phyloP scores from a whole-genome alignment of 2,888 invertebrate genomes.

The Aphidoletes aphidimyza region DNA sequence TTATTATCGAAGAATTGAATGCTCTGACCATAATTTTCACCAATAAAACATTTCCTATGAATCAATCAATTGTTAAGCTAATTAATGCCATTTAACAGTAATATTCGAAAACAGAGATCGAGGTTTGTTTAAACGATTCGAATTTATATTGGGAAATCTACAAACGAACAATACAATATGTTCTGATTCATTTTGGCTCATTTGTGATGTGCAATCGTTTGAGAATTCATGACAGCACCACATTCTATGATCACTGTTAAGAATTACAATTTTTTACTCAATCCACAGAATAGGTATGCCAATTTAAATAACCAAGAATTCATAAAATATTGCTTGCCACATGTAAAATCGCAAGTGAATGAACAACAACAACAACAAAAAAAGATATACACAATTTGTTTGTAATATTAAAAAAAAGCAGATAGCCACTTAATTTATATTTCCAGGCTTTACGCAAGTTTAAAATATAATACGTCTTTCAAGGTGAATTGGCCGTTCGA shows the following conservation, averaged over 20 bases:
- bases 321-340: not conserved
- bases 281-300: no score
- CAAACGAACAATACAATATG: no score
- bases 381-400: not conserved
- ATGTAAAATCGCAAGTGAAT: not conserved
- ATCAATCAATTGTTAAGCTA: not conserved
- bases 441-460: slow-evolving; percentile 3
- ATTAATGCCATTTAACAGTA: not conserved
- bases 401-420: not conserved
- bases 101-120: no score
- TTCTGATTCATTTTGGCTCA: no score
- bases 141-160: no score
- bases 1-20: not conserved
- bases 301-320: no score
- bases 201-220: no score
- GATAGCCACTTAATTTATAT: slow-evolving; percentile 5
- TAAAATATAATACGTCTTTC: slow-evolving; percentile 30
- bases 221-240: no score
- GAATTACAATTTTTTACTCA: no score
- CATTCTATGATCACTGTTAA: no score
- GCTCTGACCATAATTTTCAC: not conserved
- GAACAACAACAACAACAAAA: not conserved
- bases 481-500: slow-evolving; percentile 43
- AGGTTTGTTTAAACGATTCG: no score
- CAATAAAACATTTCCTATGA: not conserved